phyloP scores from a whole-genome alignment of 2,113 vertebrate species.

The Upupa epops region DNA sequence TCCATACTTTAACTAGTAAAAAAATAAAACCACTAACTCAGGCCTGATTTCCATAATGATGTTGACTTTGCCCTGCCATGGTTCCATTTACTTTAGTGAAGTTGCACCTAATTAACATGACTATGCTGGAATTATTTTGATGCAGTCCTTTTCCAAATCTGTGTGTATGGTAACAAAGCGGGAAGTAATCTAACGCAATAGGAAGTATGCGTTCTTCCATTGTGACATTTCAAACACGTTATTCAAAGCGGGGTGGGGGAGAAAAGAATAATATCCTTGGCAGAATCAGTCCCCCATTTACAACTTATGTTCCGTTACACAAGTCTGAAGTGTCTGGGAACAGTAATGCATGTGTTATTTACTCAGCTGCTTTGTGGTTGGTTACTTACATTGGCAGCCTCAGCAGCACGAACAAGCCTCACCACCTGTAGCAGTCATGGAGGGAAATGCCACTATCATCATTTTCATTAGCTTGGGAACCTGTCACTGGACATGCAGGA shows the following conservation, averaged over 20 bases:
- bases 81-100: background rate
- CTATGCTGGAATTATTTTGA: background rate
- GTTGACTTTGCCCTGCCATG: background rate
- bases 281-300: background rate
- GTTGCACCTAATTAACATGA: background rate
- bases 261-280: background rate
- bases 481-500: background rate
- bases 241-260: background rate
- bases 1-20: background rate
- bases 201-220: background rate
- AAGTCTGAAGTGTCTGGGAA: background rate
- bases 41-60: background rate
- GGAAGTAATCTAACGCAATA: background rate
- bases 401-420: background rate
- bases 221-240: background rate
- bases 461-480: background rate
- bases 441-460: background rate
- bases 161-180: background rate
- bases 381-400: background rate
- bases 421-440: background rate
- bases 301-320: background rate
- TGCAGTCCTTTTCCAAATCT: background rate
- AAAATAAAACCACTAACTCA: background rate
- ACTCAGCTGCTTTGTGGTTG: background rate
- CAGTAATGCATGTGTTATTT: accelerated